phyloP scores from a whole-genome alignment of 2,888 invertebrate species.

The Malthinus flaveolus region DNA sequence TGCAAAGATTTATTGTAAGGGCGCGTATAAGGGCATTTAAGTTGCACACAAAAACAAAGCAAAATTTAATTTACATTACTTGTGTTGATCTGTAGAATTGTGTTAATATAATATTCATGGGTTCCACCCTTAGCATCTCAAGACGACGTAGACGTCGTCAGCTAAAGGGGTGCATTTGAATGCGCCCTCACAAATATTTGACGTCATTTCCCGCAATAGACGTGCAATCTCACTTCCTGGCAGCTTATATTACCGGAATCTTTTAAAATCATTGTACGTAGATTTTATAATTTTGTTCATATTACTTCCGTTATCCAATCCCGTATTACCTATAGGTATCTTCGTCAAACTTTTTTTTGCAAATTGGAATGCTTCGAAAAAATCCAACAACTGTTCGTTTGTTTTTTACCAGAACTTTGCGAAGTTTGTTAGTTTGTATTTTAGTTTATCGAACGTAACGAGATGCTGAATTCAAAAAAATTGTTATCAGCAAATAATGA shows the following conservation, averaged over 20 bases:
- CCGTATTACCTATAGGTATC: no score
- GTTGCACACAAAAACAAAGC: slow-evolving; percentile 24
- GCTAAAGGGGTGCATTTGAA: slow-evolving; percentile 38
- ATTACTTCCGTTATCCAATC: no score
- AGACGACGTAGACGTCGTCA: slow-evolving; percentile 28
- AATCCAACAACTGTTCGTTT: no score
- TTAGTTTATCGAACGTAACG: no score
- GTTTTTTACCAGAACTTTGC: no score
- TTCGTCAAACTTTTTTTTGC: no score
- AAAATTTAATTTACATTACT: slow-evolving; percentile 34
- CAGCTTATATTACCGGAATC: slow-evolving; percentile 34
- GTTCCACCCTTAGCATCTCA: slow-evolving; percentile 34
- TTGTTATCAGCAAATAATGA: no score
- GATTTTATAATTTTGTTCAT: no score
- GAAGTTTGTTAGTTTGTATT: no score
- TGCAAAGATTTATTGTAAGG: no score
- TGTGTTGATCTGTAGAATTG: slow-evolving; percentile 25
- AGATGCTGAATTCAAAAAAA: no score
- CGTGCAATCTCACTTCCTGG: slow-evolving; percentile 34
- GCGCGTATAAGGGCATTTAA: neutral
- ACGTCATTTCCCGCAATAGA: slow-evolving; percentile 29
- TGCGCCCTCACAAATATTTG: slow-evolving; percentile 34
- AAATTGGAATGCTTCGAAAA: no score
- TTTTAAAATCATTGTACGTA: neutral
- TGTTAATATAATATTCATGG: slow-evolving; percentile 39